These are phyloP conservation scores for Synanthedon vespiformis DNA, from an alignment of 2,888 invertebrate species.

Conservation along the genomic window DNA sequence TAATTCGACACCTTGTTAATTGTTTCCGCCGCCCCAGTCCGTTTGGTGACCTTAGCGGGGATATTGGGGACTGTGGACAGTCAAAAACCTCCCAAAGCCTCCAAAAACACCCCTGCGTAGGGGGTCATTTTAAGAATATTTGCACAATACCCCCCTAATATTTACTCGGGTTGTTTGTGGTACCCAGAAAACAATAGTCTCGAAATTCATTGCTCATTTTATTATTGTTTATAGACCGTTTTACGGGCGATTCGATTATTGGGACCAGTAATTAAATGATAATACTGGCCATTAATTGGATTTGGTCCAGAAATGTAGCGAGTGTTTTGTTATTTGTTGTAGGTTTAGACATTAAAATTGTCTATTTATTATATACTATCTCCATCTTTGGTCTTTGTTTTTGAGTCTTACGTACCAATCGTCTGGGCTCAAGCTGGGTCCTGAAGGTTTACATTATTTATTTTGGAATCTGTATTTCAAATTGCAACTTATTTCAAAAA, in stretches of 20 bases:
- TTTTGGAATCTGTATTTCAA: too few relatives aligned
- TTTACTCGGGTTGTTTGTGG: constrained; percentile 68
- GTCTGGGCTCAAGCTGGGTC: too few relatives aligned
- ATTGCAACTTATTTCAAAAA: too few relatives aligned
- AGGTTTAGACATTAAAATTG: not conserved
- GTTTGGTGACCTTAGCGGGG: constrained; percentile 57
- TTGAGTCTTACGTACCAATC: too few relatives aligned
- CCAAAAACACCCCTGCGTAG: constrained; percentile 26
- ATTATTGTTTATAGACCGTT: constrained; percentile 69
- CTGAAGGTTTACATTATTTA: too few relatives aligned
- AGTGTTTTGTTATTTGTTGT: not conserved
- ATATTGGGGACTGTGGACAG: constrained; percentile 42
- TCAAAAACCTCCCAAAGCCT: constrained; percentile 36
- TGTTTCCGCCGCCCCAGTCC: constrained; percentile 64
- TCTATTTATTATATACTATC: too few relatives aligned
- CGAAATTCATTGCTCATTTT: constrained; percentile 70
- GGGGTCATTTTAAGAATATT: constrained; percentile 70
- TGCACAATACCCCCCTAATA: constrained; percentile 55
- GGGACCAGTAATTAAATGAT: constrained; percentile 69
- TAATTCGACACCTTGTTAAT: constrained; percentile 72
- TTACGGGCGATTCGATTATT: constrained; percentile 69
- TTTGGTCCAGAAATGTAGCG: constrained; percentile 47
- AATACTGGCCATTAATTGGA: constrained; percentile 67
- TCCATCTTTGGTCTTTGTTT: too few relatives aligned
- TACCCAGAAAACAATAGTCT: constrained; percentile 70